Conservation (phyloP, 2,797 vertebrate genomes). For the Oophaga sylvatica region DNA sequence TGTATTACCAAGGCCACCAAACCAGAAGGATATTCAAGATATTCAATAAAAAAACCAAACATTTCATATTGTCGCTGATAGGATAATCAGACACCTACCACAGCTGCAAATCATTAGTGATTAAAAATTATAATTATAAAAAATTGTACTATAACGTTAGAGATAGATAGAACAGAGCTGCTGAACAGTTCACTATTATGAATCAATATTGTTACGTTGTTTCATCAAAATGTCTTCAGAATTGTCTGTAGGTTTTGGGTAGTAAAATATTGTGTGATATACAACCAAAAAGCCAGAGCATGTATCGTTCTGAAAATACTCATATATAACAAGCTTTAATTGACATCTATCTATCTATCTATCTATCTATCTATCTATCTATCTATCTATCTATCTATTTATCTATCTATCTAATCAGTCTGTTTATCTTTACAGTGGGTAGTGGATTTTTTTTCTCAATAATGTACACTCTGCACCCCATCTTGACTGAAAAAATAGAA, state of each 20-base stretch:
- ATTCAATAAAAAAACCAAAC: not conserved
- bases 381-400: not conserved
- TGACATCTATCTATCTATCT: not conserved
- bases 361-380: slow-evolving; percentile 1
- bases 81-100: not conserved
- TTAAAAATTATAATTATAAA: not conserved
- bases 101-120: not conserved
- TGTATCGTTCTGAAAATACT: no score
- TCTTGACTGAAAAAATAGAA: no score
- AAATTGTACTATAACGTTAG: not conserved
- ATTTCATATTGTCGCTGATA: not conserved
- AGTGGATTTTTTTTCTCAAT: no score
- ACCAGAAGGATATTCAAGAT: not conserved
- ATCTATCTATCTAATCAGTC: no score
- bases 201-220: no score
- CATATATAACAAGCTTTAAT: not conserved
- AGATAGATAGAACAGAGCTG: not conserved
- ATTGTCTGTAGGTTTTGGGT: no score
- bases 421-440: no score
- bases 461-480: no score
- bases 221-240: no score
- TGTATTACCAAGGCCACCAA: slow-evolving; percentile 13
- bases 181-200: no score
- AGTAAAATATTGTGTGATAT: no score
- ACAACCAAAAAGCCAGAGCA: no score